A percentile compares a stretch with the other conserved stretches of the same genome.
These are phyloP conservation scores for Zele albiditarsus DNA, from an alignment of 2,888 invertebrate species.

Conservation along the genomic window DNA sequence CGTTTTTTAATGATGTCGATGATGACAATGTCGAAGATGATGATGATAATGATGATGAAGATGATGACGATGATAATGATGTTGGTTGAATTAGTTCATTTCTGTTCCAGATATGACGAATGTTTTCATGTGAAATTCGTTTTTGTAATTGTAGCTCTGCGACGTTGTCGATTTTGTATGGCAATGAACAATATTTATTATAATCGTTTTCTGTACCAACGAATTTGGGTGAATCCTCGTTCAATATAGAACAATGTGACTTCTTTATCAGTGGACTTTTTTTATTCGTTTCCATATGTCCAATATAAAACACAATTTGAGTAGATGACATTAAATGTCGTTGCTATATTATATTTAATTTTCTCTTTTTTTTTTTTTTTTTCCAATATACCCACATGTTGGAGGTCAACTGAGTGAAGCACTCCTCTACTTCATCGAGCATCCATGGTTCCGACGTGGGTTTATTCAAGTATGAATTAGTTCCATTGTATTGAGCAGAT, in stretches of 20 bases:
- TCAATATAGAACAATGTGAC: not conserved
- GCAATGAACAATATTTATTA: constrained; percentile 44
- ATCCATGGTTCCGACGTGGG: constrained; percentile 63
- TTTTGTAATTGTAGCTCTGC: constrained; percentile 62
- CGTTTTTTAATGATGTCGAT: not conserved
- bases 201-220: constrained; percentile 34
- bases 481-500: constrained; percentile 24
- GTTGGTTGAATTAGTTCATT: not conserved
- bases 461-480: not conserved
- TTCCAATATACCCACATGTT: constrained; percentile 1
- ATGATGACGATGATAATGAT: not conserved
- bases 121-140: constrained; percentile 56
- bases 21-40: not conserved
- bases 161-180: constrained; percentile 58
- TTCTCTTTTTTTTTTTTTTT: not conserved
- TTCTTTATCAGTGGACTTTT: constrained; percentile 18
- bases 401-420: constrained; percentile 52
- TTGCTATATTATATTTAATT: not conserved
- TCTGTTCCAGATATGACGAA: constrained; percentile 60
- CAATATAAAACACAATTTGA: not conserved
- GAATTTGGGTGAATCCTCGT: not conserved
- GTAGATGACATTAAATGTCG: not conserved
- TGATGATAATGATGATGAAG: not conserved
- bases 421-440: constrained; percentile 65
- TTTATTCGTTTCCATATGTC: not conserved